These are phyloP conservation scores for Argya squamiceps DNA, from an alignment of 2,797 vertebrate species.

Conservation along the genomic window DNA sequence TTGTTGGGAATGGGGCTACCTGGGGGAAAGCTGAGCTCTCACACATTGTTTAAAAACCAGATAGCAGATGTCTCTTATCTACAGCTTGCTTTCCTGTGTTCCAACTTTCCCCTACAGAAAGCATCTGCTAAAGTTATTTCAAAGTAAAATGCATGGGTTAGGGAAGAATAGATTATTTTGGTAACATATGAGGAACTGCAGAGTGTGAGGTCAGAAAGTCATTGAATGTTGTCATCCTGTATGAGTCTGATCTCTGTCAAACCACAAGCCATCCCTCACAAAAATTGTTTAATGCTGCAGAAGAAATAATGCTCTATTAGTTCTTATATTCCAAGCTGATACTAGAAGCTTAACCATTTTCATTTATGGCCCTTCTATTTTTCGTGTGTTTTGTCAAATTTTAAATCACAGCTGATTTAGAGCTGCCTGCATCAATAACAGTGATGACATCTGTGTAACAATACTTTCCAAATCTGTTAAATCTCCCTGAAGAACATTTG, in stretches of 20 bases:
- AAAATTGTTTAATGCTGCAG: background rate
- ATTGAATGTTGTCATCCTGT: background rate
- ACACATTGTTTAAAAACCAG: background rate
- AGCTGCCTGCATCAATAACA: background rate
- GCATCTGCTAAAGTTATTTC: background rate
- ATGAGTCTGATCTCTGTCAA: background rate
- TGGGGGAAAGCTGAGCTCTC: background rate
- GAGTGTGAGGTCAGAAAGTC: background rate
- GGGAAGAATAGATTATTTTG: background rate
- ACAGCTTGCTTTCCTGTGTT: background rate
- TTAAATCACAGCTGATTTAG: constrained; percentile 3
- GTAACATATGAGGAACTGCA: background rate
- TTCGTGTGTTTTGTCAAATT: background rate
- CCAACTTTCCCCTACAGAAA: background rate
- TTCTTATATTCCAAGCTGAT: background rate
- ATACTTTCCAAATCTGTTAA: background rate
- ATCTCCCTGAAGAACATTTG: background rate
- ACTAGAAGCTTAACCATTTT: background rate
- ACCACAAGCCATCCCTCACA: background rate
- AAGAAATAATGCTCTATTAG: background rate
- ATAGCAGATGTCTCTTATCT: background rate
- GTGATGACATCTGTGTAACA: background rate
- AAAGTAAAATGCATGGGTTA: background rate
- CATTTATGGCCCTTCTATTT: background rate
- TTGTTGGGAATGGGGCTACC: background rate